Base-by-base conservation (phyloP, 92 coral and sea anemone species). In the Montipora capitata region DNA sequence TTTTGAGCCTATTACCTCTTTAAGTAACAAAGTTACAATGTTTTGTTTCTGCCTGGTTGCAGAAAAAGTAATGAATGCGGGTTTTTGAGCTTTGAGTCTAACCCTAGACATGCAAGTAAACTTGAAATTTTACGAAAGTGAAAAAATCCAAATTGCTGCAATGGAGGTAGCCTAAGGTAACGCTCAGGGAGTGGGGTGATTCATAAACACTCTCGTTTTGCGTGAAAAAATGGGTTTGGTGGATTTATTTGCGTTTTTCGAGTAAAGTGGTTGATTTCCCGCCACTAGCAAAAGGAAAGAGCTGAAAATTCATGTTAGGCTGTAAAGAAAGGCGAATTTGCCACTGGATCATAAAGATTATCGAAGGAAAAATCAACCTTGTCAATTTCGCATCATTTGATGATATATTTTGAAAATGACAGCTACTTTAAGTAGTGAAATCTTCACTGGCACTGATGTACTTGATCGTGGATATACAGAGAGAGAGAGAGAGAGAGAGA, bases 31-130 rank as follows among this genome's bases (percentile, higher is more conserved):
- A n/a, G n/a, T n/a, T n/a, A n/a, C n/a, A 45, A 0, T 48, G 44
- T 8, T 45, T 72, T 42, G 40, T 48, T 10, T 48, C 10, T 10
- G 54, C 49, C 76, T 40, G 45, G 73, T 68, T 68, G 73, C 4
- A 39, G 42, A 68, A 68, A 68, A 68, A 68, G 9, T 68, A 6
- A 35, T 68, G 73, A 39, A 10, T 17, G n/a, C n/a, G n/a, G n/a
- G n/a, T n/a, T n/a, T n/a, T n/a, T n/a, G n/a, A n/a, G n/a, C n/a
- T n/a, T n/a, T n/a, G n/a, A n/a, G n/a, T n/a, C n/a, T n/a, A n/a
- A n/a, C n/a, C n/a, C n/a, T n/a, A n/a, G n/a, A n/a, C 71, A 39
- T 66, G 71, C 71, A 66, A 72, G 58, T 72, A 44, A 54, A 72
- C 77, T 35, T 15, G 77, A 72, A 45, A 72, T 44, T 44, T 72